Evolutionary conservation across 2,113 vertebrate species (phyloP).

Genomic region (Brachionichthys hirsutus): DNA sequence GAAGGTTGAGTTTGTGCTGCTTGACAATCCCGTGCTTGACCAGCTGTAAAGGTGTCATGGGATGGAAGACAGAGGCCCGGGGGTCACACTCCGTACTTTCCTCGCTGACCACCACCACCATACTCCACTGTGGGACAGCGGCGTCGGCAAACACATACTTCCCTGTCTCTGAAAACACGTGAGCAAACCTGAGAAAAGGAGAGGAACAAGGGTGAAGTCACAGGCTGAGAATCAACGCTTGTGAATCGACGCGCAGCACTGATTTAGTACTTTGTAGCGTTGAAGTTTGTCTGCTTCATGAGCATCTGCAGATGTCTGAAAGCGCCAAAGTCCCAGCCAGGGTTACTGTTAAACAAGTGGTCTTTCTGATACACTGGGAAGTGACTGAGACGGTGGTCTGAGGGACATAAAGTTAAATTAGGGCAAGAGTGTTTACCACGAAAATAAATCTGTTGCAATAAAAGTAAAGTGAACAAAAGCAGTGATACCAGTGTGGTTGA

Average conservation of each 20-base stretch:
- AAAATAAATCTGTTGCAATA: background rate
- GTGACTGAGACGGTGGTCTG: constrained; percentile 85
- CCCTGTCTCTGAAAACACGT: constrained; percentile 86
- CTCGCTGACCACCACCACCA: constrained; percentile 83
- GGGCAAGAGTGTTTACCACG: background rate
- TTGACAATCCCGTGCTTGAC: constrained; percentile 78
- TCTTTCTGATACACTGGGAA: constrained; percentile 91
- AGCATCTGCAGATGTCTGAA: constrained; percentile 85
- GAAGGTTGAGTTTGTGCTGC: constrained; percentile 75
- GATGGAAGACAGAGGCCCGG: constrained; percentile 76
- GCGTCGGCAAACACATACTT: constrained; percentile 87
- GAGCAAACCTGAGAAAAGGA: constrained; percentile 82
- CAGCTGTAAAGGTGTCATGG: constrained; percentile 85
- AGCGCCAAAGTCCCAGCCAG: constrained; percentile 88
- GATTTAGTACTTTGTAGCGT: constrained; percentile 77
- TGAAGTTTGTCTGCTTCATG: constrained; percentile 83
- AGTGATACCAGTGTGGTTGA: constrained; percentile 79
- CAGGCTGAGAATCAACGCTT: background rate
- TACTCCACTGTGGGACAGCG: constrained; percentile 72
- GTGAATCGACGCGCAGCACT: background rate
- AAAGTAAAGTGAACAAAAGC: background rate
- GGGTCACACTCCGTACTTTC: constrained; percentile 76
- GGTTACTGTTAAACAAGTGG: constrained; percentile 90
- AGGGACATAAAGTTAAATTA: constrained; percentile 10
- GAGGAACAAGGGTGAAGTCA: background rate